Evolutionary conservation across 2,888 invertebrate genomes (phyloP).

Genomic region (Cordilura impudica): DNA sequence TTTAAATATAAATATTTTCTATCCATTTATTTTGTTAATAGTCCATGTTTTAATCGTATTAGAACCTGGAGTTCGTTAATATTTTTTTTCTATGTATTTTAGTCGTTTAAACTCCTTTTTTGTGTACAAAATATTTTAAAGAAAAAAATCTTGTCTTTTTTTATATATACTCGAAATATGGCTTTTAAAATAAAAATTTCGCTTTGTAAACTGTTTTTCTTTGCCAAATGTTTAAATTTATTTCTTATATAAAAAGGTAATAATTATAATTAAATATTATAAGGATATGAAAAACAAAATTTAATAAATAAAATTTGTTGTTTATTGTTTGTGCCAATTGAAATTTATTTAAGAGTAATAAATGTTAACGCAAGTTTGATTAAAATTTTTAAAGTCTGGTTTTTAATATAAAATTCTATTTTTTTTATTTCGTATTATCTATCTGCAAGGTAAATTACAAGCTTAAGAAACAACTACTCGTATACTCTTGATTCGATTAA

Average conservation of each 20-base stretch:
- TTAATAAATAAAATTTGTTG: neutral
- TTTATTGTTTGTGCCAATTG: too few relatives aligned
- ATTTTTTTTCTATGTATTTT: constrained; percentile 8
- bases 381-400: too few relatives aligned
- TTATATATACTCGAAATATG: neutral
- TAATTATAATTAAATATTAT: neutral
- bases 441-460: too few relatives aligned
- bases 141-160: constrained; percentile 5
- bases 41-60: neutral
- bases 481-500: too few relatives aligned
- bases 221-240: neutral
- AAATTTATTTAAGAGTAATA: too few relatives aligned
- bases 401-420: too few relatives aligned
- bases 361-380: too few relatives aligned
- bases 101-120: constrained; percentile 8
- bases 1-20: neutral
- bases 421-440: too few relatives aligned
- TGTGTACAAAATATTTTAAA: constrained; percentile 19
- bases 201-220: neutral
- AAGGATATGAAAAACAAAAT: neutral
- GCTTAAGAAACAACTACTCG: too few relatives aligned
- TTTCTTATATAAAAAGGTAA: neutral
- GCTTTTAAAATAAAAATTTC: neutral
- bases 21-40: constrained; percentile 17
- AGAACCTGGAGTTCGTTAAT: constrained; percentile 27